Evolutionary conservation across 1,140 invertebrate genomes (phyloP), one percentile per base, ranked within the genome.

Genomic region (Eubasilissa regina): DNA sequence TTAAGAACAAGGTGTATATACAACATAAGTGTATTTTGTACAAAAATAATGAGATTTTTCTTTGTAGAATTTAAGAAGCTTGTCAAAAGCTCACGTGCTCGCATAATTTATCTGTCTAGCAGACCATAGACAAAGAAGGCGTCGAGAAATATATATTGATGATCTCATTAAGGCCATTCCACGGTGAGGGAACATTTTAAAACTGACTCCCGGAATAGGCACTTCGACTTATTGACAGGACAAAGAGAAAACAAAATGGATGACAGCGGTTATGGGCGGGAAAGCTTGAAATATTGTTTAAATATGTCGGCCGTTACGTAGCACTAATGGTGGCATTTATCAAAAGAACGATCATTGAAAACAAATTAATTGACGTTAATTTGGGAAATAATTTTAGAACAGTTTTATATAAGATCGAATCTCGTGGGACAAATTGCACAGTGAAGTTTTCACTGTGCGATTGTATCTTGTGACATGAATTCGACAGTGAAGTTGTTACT

Each of bases 201-300:
- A 21, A 19, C 6, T 43, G 35, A 56, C 13, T 74, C 70, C 70
- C n/a, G 70, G 25, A 74, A 74, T 58, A 74, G 70, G 15, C 48
- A 74, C 51, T 43, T 74, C 70, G 70, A 56, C 51, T 55, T 74
- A 74, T 74, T 74, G 70, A 74, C 70, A 74, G 70, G 53, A 74
- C 70, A 74, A 74, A 74, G 70, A n/a, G 11, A 48, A 74, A 56
- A 55, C 1, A 53, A 55, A 35, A 74, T 56, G 53, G 70, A 74
- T 56, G 70, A 56, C 70, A 15, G 70, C 25, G n/a, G n/a, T 56
- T 74, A 60, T 74, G 70, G 70, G 70, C 70, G 70, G 70, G 70
- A 74, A 74, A 44, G 10, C 25, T 25, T 55, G 53, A 56, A 44
- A 74, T 56, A 58, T 68, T 12, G 64, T 11, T 56, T 15, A 13